Evolutionary conservation across 2,797 vertebrate species (phyloP).

Genomic region (Onychomys arenicola): DNA sequence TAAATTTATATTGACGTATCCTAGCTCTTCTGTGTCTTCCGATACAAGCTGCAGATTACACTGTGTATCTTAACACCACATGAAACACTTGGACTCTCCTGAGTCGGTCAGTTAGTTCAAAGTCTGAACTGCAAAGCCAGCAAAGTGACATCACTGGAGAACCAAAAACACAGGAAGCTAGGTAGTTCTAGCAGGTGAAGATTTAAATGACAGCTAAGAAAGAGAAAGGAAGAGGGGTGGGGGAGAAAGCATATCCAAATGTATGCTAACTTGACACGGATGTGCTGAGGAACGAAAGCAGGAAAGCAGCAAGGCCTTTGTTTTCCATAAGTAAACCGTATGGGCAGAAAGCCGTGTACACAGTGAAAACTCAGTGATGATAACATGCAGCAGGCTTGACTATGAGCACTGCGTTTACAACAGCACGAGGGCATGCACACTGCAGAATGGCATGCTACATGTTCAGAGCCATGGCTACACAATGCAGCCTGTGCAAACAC

Average conservation of each 20-base stretch:
- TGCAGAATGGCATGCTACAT: background rate
- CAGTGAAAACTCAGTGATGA: background rate
- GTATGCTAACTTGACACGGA: background rate
- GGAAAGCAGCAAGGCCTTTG: background rate
- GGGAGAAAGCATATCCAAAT: background rate
- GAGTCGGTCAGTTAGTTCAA: background rate
- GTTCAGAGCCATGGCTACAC: background rate
- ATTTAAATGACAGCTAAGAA: background rate
- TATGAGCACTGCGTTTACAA: too few species aligned
- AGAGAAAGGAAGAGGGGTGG: background rate
- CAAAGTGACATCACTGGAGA: conserved; percentile 5
- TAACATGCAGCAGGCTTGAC: background rate
- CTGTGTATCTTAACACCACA: background rate
- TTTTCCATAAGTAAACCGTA: background rate
- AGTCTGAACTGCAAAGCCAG: background rate
- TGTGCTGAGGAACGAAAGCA: background rate
- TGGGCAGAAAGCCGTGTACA: background rate
- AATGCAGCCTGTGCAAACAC: background rate
- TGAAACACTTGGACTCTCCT: background rate
- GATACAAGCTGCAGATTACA: background rate
- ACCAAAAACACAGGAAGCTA: background rate
- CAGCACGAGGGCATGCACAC: background rate
- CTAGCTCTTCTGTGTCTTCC: background rate
- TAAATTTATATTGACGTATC: background rate
- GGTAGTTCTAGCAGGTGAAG: background rate